Conservation (phyloP, 2,888 invertebrate genomes). For the Ferrisia virgata region DNA sequence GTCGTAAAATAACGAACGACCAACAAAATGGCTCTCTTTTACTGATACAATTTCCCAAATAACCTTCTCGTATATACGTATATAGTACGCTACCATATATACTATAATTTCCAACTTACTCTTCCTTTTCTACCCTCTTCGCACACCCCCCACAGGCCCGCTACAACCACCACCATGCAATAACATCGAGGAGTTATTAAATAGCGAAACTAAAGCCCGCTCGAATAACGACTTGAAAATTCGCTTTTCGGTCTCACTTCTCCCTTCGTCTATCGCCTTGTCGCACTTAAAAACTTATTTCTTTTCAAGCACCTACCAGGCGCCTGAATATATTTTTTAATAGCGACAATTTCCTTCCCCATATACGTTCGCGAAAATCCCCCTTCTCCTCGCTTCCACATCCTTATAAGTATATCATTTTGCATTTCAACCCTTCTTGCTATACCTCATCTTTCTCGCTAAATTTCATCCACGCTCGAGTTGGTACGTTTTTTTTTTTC, state of each 20-base stretch:
- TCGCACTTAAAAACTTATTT: slow-evolving; percentile 6
- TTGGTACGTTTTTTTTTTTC: no score
- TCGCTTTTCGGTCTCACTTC: background rate
- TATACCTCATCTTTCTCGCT: no score
- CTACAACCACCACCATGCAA: background rate
- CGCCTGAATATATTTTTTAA: background rate
- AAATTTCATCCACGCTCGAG: no score
- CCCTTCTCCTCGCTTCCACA: no score
- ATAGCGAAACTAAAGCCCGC: slow-evolving; percentile 5
- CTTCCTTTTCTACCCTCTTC: background rate
- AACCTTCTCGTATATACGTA: background rate
- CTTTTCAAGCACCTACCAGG: background rate
- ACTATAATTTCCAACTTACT: background rate
- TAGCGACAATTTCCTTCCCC: background rate
- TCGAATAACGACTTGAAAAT: slow-evolving; percentile 19
- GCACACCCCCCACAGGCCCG: background rate
- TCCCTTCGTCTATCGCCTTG: background rate
- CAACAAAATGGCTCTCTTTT: slow-evolving; percentile 11
- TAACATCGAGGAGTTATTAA: slow-evolving; percentile 18
- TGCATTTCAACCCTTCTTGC: no score
- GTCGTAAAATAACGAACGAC: slow-evolving; percentile 19
- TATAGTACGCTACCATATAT: no score
- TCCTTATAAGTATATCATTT: no score
- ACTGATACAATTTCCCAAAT: slow-evolving; percentile 20
- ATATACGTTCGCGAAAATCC: no score